Conservation (phyloP, 2,113 vertebrate genomes). For the Ptychochromis oligacanthus region DNA sequence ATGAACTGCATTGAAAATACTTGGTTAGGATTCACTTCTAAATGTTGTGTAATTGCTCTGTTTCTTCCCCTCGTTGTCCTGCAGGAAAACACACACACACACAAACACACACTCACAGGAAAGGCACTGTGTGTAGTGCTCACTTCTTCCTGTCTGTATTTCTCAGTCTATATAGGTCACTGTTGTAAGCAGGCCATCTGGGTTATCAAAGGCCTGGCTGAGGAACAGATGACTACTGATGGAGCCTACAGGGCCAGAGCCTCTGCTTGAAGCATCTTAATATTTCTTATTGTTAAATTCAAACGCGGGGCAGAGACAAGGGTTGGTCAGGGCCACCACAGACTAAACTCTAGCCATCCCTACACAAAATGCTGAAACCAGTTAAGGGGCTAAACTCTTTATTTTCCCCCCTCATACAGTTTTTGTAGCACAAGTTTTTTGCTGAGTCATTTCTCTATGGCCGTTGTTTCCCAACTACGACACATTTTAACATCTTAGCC, state of each 20-base stretch:
- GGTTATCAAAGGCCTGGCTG: slow-evolving; percentile 28
- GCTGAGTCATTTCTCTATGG: not conserved
- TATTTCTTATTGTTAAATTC: not conserved
- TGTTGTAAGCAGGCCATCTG: slow-evolving; percentile 51
- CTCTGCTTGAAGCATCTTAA: not conserved
- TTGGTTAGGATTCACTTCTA: slow-evolving; percentile 23
- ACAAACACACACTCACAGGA: not conserved
- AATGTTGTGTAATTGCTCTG: slow-evolving; percentile 40
- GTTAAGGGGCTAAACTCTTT: too few relatives aligned
- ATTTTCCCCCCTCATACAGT: too few relatives aligned
- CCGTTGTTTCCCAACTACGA: not conserved
- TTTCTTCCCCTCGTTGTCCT: slow-evolving; percentile 9
- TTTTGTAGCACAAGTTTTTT: too few relatives aligned
- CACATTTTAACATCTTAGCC: not conserved
- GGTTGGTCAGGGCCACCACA: too few relatives aligned
- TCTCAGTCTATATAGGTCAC: slow-evolving; percentile 58
- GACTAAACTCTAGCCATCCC: too few relatives aligned
- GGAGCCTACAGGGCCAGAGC: not conserved
- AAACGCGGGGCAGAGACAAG: not conserved
- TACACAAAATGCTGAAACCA: too few relatives aligned
- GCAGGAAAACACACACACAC: slow-evolving; percentile 21
- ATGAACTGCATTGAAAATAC: slow-evolving; percentile 25
- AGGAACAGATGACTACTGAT: not conserved
- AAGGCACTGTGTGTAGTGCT: not conserved
- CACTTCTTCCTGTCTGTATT: slow-evolving; percentile 29